A percentile compares a stretch with the other conserved stretches of the same genome.
phyloP scores from a whole-genome alignment of 1,140 invertebrate species.

The Drosophila nigromelanica region DNA sequence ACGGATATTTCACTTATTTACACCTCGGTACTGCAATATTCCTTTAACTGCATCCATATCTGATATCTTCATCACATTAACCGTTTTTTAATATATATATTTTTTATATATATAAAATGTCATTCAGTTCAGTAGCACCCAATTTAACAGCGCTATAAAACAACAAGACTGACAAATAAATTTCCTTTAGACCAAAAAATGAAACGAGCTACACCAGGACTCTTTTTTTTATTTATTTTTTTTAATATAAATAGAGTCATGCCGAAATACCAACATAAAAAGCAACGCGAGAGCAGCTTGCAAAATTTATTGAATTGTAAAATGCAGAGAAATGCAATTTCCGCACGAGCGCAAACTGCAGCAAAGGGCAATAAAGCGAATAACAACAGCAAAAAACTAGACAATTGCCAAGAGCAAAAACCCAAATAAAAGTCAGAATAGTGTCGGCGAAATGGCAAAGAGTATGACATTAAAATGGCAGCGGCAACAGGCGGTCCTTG shows the following conservation, averaged over 20 bases:
- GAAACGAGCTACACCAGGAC: slow-evolving; percentile 1
- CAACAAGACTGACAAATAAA: slow-evolving; percentile 46
- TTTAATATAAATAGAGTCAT: slow-evolving; percentile 65
- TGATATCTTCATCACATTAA: slow-evolving; percentile 38
- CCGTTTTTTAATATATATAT: slow-evolving; percentile 5
- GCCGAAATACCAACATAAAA: slow-evolving; percentile 58
- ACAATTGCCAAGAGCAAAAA: slow-evolving; percentile 58
- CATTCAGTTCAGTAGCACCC: slow-evolving; percentile 9
- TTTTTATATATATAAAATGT: not conserved
- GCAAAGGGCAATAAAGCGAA: slow-evolving; percentile 35
- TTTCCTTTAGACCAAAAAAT: slow-evolving; percentile 27
- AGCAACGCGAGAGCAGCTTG: slow-evolving; percentile 32
- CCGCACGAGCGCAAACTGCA: slow-evolving; percentile 57
- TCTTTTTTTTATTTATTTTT: slow-evolving; percentile 39
- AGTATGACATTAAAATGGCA: slow-evolving; percentile 58
- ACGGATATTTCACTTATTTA: slow-evolving; percentile 39
- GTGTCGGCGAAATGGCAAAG: slow-evolving; percentile 8
- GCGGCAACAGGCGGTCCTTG: slow-evolving; percentile 51
- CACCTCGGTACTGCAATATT: slow-evolving; percentile 8
- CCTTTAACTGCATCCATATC: slow-evolving; percentile 11
- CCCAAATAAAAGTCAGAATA: slow-evolving; percentile 37
- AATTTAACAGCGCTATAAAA: slow-evolving; percentile 58
- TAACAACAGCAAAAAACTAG: slow-evolving; percentile 42
- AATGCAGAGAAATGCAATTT: slow-evolving; percentile 80
- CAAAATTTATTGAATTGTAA: slow-evolving; percentile 76